Evolutionary conservation across 1,140 invertebrate species (phyloP).

Genomic region (Capitella teleta): DNA sequence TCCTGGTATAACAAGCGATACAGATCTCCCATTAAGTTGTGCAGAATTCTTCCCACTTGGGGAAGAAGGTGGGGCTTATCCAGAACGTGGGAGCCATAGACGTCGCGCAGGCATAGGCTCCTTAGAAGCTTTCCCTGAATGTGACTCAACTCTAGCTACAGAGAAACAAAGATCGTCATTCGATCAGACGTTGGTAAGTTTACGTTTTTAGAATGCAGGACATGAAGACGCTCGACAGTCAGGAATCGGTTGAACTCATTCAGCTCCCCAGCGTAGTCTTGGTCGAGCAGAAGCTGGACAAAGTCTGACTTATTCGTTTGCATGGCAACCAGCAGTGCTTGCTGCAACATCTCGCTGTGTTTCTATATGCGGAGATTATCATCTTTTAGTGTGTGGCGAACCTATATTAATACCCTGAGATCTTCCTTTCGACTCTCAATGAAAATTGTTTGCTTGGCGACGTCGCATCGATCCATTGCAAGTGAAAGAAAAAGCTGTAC

Average conservation of each 20-base stretch:
- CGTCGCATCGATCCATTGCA: background rate
- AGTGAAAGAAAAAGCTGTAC: background rate
- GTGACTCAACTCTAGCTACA: no score
- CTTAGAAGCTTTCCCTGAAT: no score
- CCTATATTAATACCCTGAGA: no score
- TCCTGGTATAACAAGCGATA: no score
- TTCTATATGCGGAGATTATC: background rate
- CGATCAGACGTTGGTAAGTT: no score
- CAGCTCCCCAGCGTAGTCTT: background rate
- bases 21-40: no score
- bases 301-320: background rate
- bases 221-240: background rate
- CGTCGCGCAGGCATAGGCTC: no score
- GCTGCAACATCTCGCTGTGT: background rate
- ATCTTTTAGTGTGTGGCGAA: no score
- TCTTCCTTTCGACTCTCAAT: background rate
- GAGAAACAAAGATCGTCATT: no score
- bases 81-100: no score
- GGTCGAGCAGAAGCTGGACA: background rate
- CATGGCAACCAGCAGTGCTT: background rate
- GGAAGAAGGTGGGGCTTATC: no score
- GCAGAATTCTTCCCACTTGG: no score
- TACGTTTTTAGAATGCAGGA: background rate
- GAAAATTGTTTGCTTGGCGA: background rate
- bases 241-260: background rate